Evolutionary conservation across 2,888 invertebrate species (phyloP).

Genomic region (Operophtera brumata): DNA sequence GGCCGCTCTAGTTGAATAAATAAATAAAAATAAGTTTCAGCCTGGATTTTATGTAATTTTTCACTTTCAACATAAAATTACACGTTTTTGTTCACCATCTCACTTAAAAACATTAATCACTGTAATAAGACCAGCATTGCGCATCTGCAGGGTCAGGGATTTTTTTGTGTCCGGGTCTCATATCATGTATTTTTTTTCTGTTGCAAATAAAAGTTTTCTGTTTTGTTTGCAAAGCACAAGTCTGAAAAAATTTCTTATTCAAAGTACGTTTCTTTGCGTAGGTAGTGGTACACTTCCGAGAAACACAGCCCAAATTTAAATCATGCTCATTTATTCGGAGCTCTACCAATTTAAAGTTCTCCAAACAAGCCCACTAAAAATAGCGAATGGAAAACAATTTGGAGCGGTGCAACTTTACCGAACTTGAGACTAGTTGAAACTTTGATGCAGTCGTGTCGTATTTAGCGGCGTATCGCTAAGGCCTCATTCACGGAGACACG

Average conservation of each 20-base stretch:
- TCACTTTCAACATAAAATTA: no score
- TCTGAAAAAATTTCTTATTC: not conserved
- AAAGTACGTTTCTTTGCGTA: not conserved
- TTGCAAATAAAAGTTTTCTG: no score
- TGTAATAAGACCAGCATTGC: no score
- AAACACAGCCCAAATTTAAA: conserved; percentile 14
- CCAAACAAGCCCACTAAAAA: conserved; percentile 34
- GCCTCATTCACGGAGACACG: no score
- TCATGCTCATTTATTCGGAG: conserved; percentile 18
- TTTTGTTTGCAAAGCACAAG: not conserved
- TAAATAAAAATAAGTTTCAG: no score
- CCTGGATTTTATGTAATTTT: no score
- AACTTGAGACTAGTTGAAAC: conserved; percentile 52
- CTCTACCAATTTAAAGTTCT: conserved; percentile 37
- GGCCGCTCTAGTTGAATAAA: no score
- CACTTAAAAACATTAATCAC: no score
- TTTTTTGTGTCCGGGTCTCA: no score
- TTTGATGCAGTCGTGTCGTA: conserved; percentile 53
- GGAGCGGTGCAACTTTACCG: conserved; percentile 22
- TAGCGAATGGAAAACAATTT: conserved; percentile 33
- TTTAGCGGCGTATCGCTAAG: conserved; percentile 39
- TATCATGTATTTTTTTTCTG: no score
- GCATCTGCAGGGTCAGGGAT: no score
- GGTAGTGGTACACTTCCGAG: not conserved
- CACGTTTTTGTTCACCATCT: no score